Evolutionary conservation across 2,888 invertebrate species (phyloP), one percentile per base, ranked within the genome.

Genomic region (Saturnia pavonia): DNA sequence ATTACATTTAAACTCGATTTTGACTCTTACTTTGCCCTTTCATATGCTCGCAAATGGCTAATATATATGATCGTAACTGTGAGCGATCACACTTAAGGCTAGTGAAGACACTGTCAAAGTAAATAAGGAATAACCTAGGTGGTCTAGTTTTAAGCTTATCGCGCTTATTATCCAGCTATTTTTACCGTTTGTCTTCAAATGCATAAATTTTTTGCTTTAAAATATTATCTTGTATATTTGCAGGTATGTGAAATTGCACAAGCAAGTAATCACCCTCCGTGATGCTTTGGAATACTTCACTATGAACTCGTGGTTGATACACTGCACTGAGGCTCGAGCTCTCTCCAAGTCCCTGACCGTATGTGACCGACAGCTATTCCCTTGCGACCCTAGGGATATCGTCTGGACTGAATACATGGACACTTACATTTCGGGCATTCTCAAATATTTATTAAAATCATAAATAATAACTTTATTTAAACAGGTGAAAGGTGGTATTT

Each of bases 331-430:
- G 6, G 67, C 70, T 40, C 25, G 48, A 14, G 67, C 63, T 14
- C 67, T 75, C 8, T 69, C 19, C 51, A 57, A 68, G 12, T 67
- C 67, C 22, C 69, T 74, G 42, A 71, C 70, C 54, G 57, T 51
- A 9, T 65, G 34, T 12, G 75, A 75, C 45, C 65, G 70, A 22
- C 54, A 54, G 27, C 34, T 69, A 25, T 75, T 73, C 54, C 73
- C 72, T 0, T 74, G 70, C 69, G 71, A 75, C 63, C 73, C 73
- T 19, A 67, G 22, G 22, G 57, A 63, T 43, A 72, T 74, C 42
- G 65, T 67, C 65, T 74, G 72, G 73, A 66, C 54, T 1, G 63
- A 72, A 14, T 75, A 73, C 40, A 45, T 68, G 8, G 6, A 65
- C 65, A 65, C 19, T 65, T 65, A 19, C 16, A 40, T 65, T 7